phyloP scores from a whole-genome alignment of 1,140 invertebrate genomes.

The Diabrotica undecimpunctata region DNA sequence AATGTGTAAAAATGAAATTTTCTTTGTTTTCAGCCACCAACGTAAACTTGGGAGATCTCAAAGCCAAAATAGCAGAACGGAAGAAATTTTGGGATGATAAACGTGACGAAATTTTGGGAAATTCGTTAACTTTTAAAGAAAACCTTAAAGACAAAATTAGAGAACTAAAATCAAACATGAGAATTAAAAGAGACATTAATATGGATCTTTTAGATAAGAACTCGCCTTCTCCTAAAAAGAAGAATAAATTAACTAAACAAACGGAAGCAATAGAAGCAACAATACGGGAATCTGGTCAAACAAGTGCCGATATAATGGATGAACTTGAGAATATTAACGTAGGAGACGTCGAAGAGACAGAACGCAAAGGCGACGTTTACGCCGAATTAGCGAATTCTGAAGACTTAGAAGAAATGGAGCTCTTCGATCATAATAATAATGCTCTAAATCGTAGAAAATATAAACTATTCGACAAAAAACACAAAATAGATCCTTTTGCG shows the following conservation, averaged over 20 bases:
- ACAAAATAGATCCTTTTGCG: background rate
- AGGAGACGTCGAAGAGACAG: background rate
- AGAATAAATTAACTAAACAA: background rate
- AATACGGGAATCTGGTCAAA: conserved; percentile 10
- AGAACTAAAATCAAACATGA: conserved; percentile 1
- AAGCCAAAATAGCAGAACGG: conserved; percentile 1
- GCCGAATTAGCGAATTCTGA: conserved; percentile 17
- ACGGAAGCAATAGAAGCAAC: conserved; percentile 9
- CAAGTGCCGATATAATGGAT: conserved; percentile 21
- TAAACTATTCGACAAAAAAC: conserved; percentile 10
- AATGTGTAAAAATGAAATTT: too few relatives aligned
- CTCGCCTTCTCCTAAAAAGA: background rate
- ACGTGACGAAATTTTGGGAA: conserved; percentile 14
- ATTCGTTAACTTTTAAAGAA: conserved; percentile 15
- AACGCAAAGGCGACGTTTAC: conserved; percentile 6
- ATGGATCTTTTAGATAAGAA: conserved; percentile 6
- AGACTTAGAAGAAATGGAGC: conserved; percentile 7
- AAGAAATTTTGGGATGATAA: conserved; percentile 12
- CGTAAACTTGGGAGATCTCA: background rate
- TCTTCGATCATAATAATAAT: conserved; percentile 1
- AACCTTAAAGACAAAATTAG: conserved; percentile 13
- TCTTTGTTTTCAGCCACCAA: background rate
- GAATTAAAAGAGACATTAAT: background rate
- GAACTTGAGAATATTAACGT: conserved; percentile 11
- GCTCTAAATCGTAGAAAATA: conserved; percentile 1